phyloP scores from a whole-genome alignment of 2,113 vertebrate genomes.

The Rhinolophus ferrumequinum region DNA sequence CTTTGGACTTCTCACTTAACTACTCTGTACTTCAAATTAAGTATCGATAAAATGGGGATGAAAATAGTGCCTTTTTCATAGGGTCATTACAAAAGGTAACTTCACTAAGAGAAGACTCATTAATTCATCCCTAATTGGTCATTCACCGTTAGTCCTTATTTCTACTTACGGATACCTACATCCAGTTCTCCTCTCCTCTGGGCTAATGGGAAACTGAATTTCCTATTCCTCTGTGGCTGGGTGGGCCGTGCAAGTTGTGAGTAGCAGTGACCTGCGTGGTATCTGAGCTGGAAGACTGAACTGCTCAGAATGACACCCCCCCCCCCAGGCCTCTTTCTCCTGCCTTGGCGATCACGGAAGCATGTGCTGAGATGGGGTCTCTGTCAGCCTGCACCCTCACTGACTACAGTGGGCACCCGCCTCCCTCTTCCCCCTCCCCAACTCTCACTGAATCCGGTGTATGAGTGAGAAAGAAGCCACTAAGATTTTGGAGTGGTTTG shows the following conservation, averaged over 20 bases:
- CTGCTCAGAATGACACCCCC: not conserved
- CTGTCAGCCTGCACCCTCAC: not conserved
- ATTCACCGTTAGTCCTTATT: not conserved
- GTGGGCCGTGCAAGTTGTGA: not conserved
- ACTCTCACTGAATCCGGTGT: not conserved
- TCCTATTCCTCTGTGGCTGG: not conserved
- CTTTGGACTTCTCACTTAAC: not conserved
- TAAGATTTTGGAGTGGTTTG: not conserved
- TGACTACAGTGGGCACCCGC: not conserved
- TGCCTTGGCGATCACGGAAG: not conserved
- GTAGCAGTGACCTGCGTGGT: not conserved
- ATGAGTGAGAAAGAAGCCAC: not conserved
- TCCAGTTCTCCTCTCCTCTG: not conserved
- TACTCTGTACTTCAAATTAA: not conserved
- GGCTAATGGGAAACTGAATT: not conserved
- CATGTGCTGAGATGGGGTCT: not conserved
- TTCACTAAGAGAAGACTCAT: not conserved
- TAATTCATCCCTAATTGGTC: not conserved
- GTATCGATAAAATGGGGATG: not conserved
- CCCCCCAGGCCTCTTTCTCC: not conserved
- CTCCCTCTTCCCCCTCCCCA: not conserved
- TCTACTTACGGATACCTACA: not conserved
- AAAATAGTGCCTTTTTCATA: not conserved
- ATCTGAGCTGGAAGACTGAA: not conserved
- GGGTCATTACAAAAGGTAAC: not conserved